Base-by-base conservation (phyloP, 2,888 invertebrate genomes). In the Dryadula phaetusa region DNA sequence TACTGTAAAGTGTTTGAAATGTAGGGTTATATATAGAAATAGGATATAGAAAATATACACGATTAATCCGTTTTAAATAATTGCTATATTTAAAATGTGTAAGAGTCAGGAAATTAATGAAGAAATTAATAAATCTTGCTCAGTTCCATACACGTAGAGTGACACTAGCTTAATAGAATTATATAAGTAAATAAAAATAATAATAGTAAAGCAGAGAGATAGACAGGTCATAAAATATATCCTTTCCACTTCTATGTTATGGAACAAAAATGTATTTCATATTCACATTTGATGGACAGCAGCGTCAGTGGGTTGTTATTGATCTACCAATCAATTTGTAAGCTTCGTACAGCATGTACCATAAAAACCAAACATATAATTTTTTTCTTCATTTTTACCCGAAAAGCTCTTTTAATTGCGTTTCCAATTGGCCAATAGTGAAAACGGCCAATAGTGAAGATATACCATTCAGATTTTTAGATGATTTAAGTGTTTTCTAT, bases 261-360 rank as follows among this genome's bases (percentile, higher is more conserved):
- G 16, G 6, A 44, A 60, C 12, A 60, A 60, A 60, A 58, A 60
- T 16, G 5, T 22, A 14, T n/a, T 58, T 18, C 12, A 28, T 16
- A 28, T 44, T 20, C 22, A 42, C 18, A 28, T 60, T 60, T 44
- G 60, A 44, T 44, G 60, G 60, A 60, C 60, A 60, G 60, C 16
- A 18, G 6, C 44, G 60, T 32, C 42, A 60, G 44, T 44, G 60
- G 42, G 28, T 44, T 44, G 60, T 28, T 60, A 60, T 60, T 44
- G 60, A 60, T 60, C 60, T 46, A 60, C 60, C 60, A 60, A 60
- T 60, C 60, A 60, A 60, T 60, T 44, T 60, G 60, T 44, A 60
- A 60, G 60, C 60, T 60, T 44, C 44, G 32, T 60, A 8, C 60
- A 28, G 40, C 56, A 22, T 56, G 40, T 56, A n/a, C 40, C 10